A percentile compares a stretch with the other conserved stretches of the same genome.
Evolutionary conservation across 1,140 invertebrate genomes (phyloP).

Genomic region (Drosophila asahinai): DNA sequence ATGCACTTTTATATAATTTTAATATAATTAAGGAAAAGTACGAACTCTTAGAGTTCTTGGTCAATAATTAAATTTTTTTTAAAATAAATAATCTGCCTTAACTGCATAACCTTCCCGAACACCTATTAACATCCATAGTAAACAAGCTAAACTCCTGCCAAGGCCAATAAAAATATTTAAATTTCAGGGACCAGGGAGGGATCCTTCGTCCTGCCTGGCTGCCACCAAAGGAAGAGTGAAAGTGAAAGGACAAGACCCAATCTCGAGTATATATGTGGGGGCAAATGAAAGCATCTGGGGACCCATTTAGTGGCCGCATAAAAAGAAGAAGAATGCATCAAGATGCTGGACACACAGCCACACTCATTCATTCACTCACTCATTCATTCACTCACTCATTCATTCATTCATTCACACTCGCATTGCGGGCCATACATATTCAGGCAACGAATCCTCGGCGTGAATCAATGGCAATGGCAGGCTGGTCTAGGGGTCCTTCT

Average conservation of each 20-base stretch:
- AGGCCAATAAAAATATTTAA: constrained; percentile 36
- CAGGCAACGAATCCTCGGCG: constrained; percentile 50
- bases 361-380: constrained; percentile 1
- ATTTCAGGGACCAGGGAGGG: neutral
- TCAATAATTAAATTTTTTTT: neutral
- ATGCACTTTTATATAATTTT: neutral
- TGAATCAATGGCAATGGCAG: constrained; percentile 66
- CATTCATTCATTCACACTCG: constrained; percentile 33
- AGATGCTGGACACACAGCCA: constrained; percentile 35
- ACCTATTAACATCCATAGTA: neutral
- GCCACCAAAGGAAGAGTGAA: constrained; percentile 3
- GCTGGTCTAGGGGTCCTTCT: constrained; percentile 5
- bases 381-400: constrained; percentile 10
- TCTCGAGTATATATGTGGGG: constrained; percentile 20
- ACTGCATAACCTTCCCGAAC: neutral
- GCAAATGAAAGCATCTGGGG: constrained; percentile 69
- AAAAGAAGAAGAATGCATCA: constrained; percentile 47
- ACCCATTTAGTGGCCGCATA: constrained; percentile 64
- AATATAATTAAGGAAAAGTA: neutral
- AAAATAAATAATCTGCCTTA: no score
- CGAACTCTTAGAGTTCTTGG: neutral
- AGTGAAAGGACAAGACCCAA: constrained; percentile 22
- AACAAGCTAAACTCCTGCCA: neutral
- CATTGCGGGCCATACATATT: constrained; percentile 52
- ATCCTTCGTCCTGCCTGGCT: neutral